phyloP scores from a whole-genome alignment of 2,797 vertebrate species.

The Brachyrhaphis roseni region DNA sequence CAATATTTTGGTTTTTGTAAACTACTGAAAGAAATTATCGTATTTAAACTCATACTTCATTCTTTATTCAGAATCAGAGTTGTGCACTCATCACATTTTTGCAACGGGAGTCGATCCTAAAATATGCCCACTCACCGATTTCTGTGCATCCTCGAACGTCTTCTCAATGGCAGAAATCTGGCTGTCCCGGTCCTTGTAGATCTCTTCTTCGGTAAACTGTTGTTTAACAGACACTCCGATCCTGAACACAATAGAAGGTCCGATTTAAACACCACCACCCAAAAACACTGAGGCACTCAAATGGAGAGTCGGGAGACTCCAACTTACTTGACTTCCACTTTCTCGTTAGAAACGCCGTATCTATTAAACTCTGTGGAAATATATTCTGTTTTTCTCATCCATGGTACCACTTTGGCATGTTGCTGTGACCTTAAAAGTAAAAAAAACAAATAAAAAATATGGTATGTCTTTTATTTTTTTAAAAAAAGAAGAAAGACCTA shows the following conservation, averaged over 20 bases:
- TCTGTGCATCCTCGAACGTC: constrained; percentile 95
- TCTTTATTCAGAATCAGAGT: background rate
- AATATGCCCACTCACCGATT: constrained; percentile 77
- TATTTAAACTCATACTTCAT: too few species aligned
- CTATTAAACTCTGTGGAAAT: constrained; percentile 97
- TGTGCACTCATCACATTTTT: background rate
- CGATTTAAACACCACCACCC: constrained; percentile 2
- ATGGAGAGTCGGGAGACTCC: background rate
- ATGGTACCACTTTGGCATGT: constrained; percentile 94
- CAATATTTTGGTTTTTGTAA: background rate
- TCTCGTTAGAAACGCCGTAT: constrained; percentile 95
- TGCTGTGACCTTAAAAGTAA: constrained; percentile 86
- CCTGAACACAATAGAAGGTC: constrained; percentile 65
- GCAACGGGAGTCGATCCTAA: background rate
- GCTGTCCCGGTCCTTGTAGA: constrained; percentile 96
- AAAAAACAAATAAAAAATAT: background rate
- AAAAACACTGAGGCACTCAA: background rate
- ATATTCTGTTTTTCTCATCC: constrained; percentile 98
- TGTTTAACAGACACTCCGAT: constrained; percentile 97
- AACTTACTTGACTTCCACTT: constrained; percentile 97
- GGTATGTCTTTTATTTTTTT: background rate
- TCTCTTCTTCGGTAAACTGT: constrained; percentile 97
- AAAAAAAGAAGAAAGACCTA: background rate
- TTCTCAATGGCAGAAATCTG: constrained; percentile 97
- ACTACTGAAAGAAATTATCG: background rate